Evolutionary conservation across 2,113 vertebrate genomes (phyloP), one percentile per base, ranked within the genome.

Genomic region (Platysteira castanea): DNA sequence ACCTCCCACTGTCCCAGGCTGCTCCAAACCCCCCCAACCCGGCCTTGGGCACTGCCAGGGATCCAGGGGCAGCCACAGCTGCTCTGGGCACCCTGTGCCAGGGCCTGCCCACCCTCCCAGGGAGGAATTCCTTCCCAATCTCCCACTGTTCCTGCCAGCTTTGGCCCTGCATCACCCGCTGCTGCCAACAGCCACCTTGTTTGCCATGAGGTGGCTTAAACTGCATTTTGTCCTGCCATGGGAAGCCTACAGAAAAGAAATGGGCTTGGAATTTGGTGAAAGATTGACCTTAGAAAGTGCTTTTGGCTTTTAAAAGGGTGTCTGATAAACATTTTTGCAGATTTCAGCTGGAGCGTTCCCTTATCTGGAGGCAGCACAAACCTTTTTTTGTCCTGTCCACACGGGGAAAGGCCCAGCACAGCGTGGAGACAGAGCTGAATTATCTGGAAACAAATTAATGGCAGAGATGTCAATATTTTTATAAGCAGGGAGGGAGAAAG

Each of bases 121-220:
- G 1, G 7, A 46, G 12, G 1, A 73, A 39, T 82, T 60, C 30
- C 46, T 18, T 13, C 61, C 78, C 46, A 10, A 13, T 0, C 8
- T 17, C 39, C 69, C 7, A 0, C 21, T 28, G 11, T 13, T 89
- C 41, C 60, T 42, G 16, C 19, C 13, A 33, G 44, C 70, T 56
- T 27, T 1, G 18, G 37, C 37, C 2, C 5, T 15, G 63, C 68
- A 11, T 49, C 8, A 0, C 30, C 35, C 5, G 0, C 13, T 6
- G 21, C 74, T 56, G 75, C 67, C 11, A 61, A 46, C 74, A 50
- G 20, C 63, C 1, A 1, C 18, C 7, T 15, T 50, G 78, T 79
- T 16, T 27, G 75, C 82, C 70, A 41, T 5, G 10, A 10, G 46
- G 11, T 17, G 49, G 8, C 14, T 70, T 15, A 27, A 69, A 20